These are phyloP conservation scores for Tetramorium bicarinatum DNA, from an alignment of 2,888 invertebrate genomes.

Conservation along the genomic window DNA sequence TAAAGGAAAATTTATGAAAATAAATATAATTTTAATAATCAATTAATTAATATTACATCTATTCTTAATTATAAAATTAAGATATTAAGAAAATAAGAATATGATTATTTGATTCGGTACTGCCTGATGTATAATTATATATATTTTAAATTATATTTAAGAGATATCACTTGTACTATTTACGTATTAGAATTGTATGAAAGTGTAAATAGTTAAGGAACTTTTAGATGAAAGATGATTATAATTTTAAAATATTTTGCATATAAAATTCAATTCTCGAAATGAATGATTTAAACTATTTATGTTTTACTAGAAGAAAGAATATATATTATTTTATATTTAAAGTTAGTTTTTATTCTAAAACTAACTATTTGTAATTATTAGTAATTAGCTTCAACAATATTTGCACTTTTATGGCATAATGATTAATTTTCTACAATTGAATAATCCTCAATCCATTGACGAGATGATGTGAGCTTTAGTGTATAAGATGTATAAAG, in stretches of 20 bases:
- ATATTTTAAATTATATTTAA: conserved; percentile 29
- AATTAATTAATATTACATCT: conserved; percentile 19
- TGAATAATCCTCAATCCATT: background rate
- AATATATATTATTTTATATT: background rate
- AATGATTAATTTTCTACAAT: background rate
- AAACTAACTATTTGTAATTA: background rate
- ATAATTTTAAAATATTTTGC: background rate
- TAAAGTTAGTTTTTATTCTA: background rate
- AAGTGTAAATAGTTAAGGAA: background rate
- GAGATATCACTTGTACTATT: background rate
- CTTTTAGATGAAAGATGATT: background rate
- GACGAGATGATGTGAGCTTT: background rate
- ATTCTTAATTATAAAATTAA: background rate
- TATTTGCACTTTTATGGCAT: too few species aligned
- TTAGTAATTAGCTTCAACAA: background rate
- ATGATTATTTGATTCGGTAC: background rate
- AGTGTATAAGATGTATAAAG: conserved; percentile 16
- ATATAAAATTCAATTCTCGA: background rate
- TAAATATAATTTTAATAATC: conserved; percentile 8
- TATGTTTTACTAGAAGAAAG: conserved; percentile 3
- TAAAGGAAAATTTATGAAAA: background rate
- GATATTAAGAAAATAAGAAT: background rate
- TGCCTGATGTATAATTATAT: background rate
- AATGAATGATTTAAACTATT: background rate
- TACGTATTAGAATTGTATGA: background rate